Percentiles rank a stretch among this genome's conserved stretches.
Conservation (phyloP, 2,113 vertebrate genomes). For the Cyanoderma ruficeps region DNA sequence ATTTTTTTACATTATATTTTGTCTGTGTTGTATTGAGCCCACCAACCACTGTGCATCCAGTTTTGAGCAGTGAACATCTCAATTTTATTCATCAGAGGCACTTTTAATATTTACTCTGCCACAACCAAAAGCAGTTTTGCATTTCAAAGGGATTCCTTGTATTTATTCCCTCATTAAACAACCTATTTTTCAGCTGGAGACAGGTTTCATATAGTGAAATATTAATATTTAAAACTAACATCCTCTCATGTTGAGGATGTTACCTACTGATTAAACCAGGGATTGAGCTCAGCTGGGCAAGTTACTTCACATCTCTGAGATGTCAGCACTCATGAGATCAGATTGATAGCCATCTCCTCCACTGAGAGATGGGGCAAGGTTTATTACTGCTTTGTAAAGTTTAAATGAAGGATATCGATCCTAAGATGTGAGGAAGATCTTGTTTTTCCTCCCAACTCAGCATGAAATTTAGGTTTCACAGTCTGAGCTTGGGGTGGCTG, state of each 20-base stretch:
- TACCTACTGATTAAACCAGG: neutral
- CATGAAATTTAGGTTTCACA: rapidly evolving
- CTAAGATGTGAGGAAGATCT: neutral
- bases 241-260: neutral
- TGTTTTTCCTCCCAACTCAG: neutral
- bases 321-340: neutral
- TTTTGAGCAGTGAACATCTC: neutral
- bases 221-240: neutral
- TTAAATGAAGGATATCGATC: neutral
- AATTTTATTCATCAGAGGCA: neutral
- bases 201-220: neutral
- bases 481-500: neutral
- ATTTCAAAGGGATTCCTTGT: neutral
- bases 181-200: neutral
- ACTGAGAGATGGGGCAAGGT: neutral
- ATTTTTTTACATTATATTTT: neutral
- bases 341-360: neutral
- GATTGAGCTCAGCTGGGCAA: neutral
- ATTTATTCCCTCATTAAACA: neutral
- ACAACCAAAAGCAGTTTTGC: neutral
- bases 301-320: neutral
- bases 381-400: neutral
- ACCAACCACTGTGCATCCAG: neutral
- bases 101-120: neutral
- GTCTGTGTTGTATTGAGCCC: neutral